Evolutionary conservation across 2,888 invertebrate genomes (phyloP).

Genomic region (Yponomeuta sedellus): DNA sequence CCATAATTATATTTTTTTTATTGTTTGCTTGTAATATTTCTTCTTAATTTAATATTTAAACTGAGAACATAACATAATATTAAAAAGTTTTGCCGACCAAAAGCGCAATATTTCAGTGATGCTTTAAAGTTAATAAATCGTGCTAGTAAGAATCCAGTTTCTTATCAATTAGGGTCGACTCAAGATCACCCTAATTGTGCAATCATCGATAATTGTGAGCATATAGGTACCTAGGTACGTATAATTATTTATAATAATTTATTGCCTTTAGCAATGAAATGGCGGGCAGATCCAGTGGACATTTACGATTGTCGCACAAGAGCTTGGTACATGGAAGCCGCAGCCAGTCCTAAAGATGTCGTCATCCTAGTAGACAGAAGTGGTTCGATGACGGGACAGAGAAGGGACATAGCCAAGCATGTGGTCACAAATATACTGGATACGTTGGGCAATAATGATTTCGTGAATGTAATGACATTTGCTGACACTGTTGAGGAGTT

Average conservation of each 20-base stretch:
- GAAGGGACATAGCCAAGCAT: conserved; percentile 92
- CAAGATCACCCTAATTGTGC: too few species aligned
- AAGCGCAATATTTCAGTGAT: too few species aligned
- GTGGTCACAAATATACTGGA: conserved; percentile 93
- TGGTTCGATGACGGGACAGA: conserved; percentile 93
- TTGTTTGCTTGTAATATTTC: too few species aligned
- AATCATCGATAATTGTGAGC: too few species aligned
- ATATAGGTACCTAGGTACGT: background rate
- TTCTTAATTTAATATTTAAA: too few species aligned
- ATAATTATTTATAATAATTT: too few species aligned
- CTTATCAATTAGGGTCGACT: too few species aligned
- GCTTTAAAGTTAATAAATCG: too few species aligned
- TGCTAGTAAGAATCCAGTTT: too few species aligned
- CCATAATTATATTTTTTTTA: too few species aligned
- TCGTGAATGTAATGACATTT: conserved; percentile 97
- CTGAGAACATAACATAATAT: too few species aligned
- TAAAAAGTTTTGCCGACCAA: too few species aligned
- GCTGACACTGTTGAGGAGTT: conserved; percentile 86
- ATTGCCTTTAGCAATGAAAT: conserved; percentile 79
- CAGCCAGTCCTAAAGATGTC: conserved; percentile 97
- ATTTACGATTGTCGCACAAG: conserved; percentile 96
- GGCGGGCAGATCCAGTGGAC: conserved; percentile 89
- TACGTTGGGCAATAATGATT: conserved; percentile 98
- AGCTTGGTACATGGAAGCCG: conserved; percentile 98
- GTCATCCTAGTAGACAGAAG: conserved; percentile 90